phyloP scores from a whole-genome alignment of 2,888 invertebrate genomes.

The Hybos culiciformis region DNA sequence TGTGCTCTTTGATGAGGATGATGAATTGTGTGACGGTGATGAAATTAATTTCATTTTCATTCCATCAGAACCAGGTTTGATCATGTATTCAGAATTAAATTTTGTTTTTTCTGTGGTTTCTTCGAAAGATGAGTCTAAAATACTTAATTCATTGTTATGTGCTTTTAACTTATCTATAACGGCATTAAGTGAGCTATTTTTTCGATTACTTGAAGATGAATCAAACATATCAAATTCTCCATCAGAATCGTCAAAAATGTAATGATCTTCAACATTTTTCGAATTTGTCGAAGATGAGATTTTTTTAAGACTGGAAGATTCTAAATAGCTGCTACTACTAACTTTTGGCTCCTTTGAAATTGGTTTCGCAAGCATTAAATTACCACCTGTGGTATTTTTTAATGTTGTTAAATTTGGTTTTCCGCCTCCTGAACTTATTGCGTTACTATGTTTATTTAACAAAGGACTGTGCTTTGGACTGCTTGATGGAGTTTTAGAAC shows the following conservation, averaged over 20 bases:
- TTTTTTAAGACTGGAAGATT: too few species aligned
- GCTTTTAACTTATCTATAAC: slow-evolving; percentile 78
- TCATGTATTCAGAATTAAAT: slow-evolving; percentile 70
- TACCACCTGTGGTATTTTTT: slow-evolving; percentile 52
- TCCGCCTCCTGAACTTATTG: slow-evolving; percentile 43
- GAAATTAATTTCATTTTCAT: slow-evolving; percentile 88
- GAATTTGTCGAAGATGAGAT: too few species aligned
- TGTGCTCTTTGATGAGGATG: slow-evolving; percentile 21
- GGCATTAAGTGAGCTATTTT: slow-evolving; percentile 58
- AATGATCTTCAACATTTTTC: too few species aligned
- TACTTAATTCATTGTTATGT: slow-evolving; percentile 35
- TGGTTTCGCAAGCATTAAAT: neutral
- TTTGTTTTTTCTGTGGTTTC: too few species aligned
- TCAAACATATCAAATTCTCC: neutral
- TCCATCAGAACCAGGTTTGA: slow-evolving; percentile 71
- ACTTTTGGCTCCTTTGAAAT: neutral
- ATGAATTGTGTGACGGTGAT: slow-evolving; percentile 63
- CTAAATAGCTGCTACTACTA: too few species aligned
- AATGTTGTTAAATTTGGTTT: slow-evolving; percentile 82
- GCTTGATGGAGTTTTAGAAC: too few species aligned
- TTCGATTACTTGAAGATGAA: slow-evolving; percentile 38
- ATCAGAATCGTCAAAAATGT: too few species aligned
- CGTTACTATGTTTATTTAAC: too few species aligned
- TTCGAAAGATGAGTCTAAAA: too few species aligned
- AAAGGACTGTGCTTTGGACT: too few species aligned